Percentiles rank a stretch among this genome's conserved stretches.
Evolutionary conservation across 92 coral and sea anemone species (phyloP).

Genomic region (Zoanthus sociatus): DNA sequence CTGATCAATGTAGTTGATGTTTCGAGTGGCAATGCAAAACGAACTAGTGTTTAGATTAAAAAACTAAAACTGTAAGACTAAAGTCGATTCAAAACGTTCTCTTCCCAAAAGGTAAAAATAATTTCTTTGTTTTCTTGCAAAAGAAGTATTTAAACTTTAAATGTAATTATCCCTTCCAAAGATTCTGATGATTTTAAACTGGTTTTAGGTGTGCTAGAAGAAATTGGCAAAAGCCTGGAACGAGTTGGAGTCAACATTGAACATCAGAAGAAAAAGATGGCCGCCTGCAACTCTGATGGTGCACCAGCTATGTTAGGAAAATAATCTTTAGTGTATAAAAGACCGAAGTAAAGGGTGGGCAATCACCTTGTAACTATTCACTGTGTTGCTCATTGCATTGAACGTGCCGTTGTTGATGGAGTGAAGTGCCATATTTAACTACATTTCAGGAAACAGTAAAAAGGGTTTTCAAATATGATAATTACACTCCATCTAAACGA

Average conservation of each 20-base stretch:
- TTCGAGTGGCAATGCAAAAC: not conserved
- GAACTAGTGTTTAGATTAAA: not conserved
- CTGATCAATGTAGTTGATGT: slow-evolving; percentile 27
- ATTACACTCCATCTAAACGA: slow-evolving; percentile 47
- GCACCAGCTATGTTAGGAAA: slow-evolving; percentile 42
- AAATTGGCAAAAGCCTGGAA: slow-evolving; percentile 24
- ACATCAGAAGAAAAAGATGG: slow-evolving; percentile 28
- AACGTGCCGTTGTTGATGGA: slow-evolving; percentile 36
- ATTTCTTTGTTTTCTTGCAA: slow-evolving; percentile 8
- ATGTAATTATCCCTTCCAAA: slow-evolving; percentile 37
- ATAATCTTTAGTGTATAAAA: slow-evolving; percentile 11
- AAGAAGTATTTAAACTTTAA: not conserved
- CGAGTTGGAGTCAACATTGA: slow-evolving; percentile 32
- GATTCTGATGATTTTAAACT: not conserved
- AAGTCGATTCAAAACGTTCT: too few relatives aligned
- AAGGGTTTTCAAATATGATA: slow-evolving; percentile 43
- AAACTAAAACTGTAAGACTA: not conserved
- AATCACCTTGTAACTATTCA: slow-evolving; percentile 18
- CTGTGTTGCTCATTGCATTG: slow-evolving; percentile 42
- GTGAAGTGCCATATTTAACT: slow-evolving; percentile 30
- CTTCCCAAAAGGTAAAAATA: not conserved
- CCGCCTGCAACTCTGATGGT: slow-evolving; percentile 9
- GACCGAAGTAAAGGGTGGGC: slow-evolving; percentile 4
- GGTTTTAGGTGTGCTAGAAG: slow-evolving; percentile 27
- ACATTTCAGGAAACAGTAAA: slow-evolving; percentile 31